phyloP scores from a whole-genome alignment of 2,797 vertebrate genomes.

The Miichthys miiuy region DNA sequence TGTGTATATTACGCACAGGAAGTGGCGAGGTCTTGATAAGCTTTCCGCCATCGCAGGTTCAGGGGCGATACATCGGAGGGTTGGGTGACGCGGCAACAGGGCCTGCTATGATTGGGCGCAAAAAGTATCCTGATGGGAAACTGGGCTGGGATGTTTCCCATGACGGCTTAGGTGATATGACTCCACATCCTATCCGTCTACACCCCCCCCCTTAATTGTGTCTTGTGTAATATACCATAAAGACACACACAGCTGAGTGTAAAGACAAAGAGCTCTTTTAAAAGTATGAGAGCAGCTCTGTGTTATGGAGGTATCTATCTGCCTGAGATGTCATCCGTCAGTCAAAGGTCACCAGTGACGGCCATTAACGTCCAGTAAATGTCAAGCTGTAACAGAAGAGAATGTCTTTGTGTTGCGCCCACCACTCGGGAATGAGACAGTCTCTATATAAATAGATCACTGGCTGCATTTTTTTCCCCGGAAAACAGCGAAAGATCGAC shows the following conservation, averaged over 20 bases:
- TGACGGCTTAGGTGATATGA: slow-evolving; percentile 22
- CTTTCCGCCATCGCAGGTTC: slow-evolving; percentile 37
- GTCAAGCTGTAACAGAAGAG: slow-evolving; percentile 46
- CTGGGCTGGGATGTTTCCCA: slow-evolving; percentile 25
- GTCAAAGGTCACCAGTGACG: slow-evolving; percentile 59
- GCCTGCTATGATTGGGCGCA: slow-evolving; percentile 34
- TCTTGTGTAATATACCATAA: slow-evolving; percentile 18
- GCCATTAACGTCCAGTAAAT: slow-evolving; percentile 51
- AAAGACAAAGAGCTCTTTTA: slow-evolving; percentile 61
- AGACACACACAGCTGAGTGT: neutral
- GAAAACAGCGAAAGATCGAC: slow-evolving; percentile 19
- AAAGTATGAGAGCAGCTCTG: slow-evolving; percentile 37
- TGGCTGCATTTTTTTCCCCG: slow-evolving; percentile 11
- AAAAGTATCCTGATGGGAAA: slow-evolving; percentile 29
- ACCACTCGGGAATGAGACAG: slow-evolving; percentile 18
- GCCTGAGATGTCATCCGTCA: slow-evolving; percentile 35
- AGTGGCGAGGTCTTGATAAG: slow-evolving; percentile 73
- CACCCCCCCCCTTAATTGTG: slow-evolving; percentile 16
- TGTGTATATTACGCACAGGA: slow-evolving; percentile 65
- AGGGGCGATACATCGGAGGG: slow-evolving; percentile 42
- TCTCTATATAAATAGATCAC: slow-evolving; percentile 41
- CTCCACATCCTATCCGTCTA: slow-evolving; percentile 26
- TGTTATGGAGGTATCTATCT: slow-evolving; percentile 24
- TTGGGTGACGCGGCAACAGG: slow-evolving; percentile 13
- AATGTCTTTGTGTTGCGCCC: slow-evolving; percentile 38